phyloP scores from a whole-genome alignment of 37 sponge, comb jelly and placozoan genomes.

The Geodia barretti region DNA sequence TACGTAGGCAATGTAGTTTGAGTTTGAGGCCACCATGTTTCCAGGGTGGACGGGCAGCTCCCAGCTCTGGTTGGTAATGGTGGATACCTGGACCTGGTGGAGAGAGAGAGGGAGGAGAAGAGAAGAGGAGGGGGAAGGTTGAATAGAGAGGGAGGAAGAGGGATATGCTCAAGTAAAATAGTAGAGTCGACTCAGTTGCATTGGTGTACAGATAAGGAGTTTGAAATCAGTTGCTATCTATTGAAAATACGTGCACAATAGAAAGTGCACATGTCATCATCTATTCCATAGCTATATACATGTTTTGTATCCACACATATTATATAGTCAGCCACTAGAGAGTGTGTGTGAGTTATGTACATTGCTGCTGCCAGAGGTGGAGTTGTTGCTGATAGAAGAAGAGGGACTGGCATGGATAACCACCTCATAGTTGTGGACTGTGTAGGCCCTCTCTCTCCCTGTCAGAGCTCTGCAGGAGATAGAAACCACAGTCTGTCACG shows the following conservation, averaged over 20 bases:
- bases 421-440: conserved; percentile 61
- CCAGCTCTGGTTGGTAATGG: conserved; percentile 78
- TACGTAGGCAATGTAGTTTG: conserved; percentile 68
- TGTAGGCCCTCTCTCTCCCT: conserved; percentile 45
- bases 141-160: no score
- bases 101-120: neutral
- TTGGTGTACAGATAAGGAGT: no score
- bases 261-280: neutral
- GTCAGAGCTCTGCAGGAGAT: conserved; percentile 29
- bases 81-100: conserved; percentile 52
- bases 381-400: neutral
- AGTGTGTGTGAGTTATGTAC: neutral
- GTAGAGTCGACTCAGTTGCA: neutral
- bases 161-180: no score
- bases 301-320: no score
- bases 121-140: neutral
- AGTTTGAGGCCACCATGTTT: conserved; percentile 72
- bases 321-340: no score
- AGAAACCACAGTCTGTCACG: neutral
- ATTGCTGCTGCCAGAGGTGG: conserved; percentile 70
- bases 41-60: conserved; percentile 48
- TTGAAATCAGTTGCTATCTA: neutral
- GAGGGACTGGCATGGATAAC: conserved; percentile 49
- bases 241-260: neutral
- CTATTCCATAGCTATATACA: no score